These are phyloP conservation scores for Leucozona laternaria DNA, from an alignment of 2,888 invertebrate species.

Conservation along the genomic window DNA sequence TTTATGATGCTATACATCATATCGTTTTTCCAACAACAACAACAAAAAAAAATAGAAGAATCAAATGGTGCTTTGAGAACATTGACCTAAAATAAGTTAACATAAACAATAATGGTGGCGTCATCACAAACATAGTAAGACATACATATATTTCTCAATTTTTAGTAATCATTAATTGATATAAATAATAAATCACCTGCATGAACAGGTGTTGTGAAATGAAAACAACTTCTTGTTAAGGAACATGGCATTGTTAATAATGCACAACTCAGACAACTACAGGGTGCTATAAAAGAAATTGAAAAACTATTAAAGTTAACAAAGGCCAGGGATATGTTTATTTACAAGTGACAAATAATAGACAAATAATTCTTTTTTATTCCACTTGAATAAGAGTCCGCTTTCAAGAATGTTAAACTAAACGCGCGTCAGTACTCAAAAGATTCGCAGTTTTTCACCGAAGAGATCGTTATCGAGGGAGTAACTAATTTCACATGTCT, in stretches of 20 bases:
- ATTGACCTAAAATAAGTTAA: conserved; percentile 10
- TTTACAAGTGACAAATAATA: too few relatives aligned
- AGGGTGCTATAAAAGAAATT: neutral
- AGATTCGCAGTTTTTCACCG: too few relatives aligned
- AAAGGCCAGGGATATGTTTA: too few relatives aligned
- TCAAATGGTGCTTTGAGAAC: too few relatives aligned
- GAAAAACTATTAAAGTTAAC: neutral
- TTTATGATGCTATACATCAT: neutral
- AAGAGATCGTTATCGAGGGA: too few relatives aligned
- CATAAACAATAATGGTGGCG: neutral
- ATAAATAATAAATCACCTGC: neutral
- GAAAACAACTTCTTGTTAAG: neutral
- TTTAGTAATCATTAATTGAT: neutral
- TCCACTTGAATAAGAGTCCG: too few relatives aligned
- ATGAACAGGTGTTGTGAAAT: neutral
- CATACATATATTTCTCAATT: neutral
- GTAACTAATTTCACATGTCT: too few relatives aligned
- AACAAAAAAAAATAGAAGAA: too few relatives aligned
- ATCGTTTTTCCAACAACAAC: too few relatives aligned
- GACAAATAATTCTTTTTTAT: too few relatives aligned
- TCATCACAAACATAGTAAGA: neutral
- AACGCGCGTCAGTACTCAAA: too few relatives aligned
- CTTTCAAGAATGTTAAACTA: too few relatives aligned
- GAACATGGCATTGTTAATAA: neutral
- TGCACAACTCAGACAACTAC: neutral